Evolutionary conservation across 2,797 vertebrate species (phyloP), one percentile per base, ranked within the genome.

Genomic region (Tenualosa thibaudeaui): DNA sequence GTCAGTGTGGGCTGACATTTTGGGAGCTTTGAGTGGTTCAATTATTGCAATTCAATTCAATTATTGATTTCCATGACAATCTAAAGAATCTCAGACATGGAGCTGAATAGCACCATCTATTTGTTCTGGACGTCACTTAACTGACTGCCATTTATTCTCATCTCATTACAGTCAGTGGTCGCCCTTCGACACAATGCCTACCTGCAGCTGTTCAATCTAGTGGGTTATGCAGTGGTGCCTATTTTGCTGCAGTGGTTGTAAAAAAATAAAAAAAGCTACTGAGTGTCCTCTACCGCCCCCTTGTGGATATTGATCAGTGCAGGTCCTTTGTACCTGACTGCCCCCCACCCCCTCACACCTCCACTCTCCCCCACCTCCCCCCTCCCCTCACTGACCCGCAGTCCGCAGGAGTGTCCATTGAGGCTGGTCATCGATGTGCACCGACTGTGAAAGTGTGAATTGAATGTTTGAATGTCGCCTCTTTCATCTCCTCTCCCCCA

Each of bases 11-110:
- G 92, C 92, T 93, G 88, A 89, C 89, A 91, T 4, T 75, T 93
- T 93, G 93, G 91, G 81, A 90, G 91, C 88, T 91, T 91, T 26
- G 87, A 92, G 92, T 90, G 93, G 89, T 90, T 92, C 92, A 93
- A 95, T 95, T 94, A 95, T 93, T 93, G 92, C n/a, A n/a, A n/a
- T n/a, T n/a, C n/a, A n/a, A n/a, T n/a, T n/a, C n/a, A n/a, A n/a
- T n/a, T n/a, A n/a, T n/a, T 88, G 8, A 90, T 85, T 87, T n/a
- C 84, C 81, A 51, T 19, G 1, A 53, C 2, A 83, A 49, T 9
- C 40, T 37, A 81, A 82, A 24, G 37, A 43, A 43, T 37, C 60
- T 86, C n/a, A 58, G 83, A 56, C 50, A 51, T 65, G 40, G 68
- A 46, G 46, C n/a, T 46, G 53, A 49, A n/a, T 5, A 3, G 13